phyloP scores from a whole-genome alignment of 2,113 vertebrate species.

The Microcebus ravelobensis region DNA sequence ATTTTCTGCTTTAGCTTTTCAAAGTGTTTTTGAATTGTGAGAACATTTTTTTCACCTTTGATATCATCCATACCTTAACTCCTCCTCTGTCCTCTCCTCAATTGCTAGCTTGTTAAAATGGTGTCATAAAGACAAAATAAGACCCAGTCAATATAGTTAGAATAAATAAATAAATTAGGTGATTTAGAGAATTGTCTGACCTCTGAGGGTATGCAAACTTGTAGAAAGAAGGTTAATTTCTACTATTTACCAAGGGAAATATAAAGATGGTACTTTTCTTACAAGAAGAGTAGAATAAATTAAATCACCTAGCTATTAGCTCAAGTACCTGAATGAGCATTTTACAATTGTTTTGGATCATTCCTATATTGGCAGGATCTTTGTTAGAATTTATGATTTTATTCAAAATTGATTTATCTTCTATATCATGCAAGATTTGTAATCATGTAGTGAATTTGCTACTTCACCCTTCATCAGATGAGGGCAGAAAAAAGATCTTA shows the following conservation, averaged over 20 bases:
- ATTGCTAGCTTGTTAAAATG: neutral
- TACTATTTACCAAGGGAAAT: neutral
- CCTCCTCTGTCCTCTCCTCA: neutral
- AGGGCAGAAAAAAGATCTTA: neutral
- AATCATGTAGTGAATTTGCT: neutral
- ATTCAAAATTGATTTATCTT: neutral
- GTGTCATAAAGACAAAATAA: constrained; percentile 16
- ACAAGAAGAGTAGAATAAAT: neutral
- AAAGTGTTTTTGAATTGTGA: neutral
- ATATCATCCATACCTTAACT: neutral
- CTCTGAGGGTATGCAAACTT: neutral
- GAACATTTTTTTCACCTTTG: neutral
- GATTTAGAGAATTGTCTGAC: neutral
- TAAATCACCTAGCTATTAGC: neutral
- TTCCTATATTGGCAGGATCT: neutral
- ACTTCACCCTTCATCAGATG: neutral
- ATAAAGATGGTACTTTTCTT: neutral
- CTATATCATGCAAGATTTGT: neutral
- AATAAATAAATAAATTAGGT: neutral
- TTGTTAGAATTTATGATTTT: constrained; percentile 48
- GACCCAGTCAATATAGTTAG: neutral
- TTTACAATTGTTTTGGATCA: neutral
- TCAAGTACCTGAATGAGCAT: neutral
- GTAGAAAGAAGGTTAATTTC: neutral
- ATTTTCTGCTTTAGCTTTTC: neutral